phyloP scores from a whole-genome alignment of 2,113 vertebrate species.

The Thalassoma bifasciatum region DNA sequence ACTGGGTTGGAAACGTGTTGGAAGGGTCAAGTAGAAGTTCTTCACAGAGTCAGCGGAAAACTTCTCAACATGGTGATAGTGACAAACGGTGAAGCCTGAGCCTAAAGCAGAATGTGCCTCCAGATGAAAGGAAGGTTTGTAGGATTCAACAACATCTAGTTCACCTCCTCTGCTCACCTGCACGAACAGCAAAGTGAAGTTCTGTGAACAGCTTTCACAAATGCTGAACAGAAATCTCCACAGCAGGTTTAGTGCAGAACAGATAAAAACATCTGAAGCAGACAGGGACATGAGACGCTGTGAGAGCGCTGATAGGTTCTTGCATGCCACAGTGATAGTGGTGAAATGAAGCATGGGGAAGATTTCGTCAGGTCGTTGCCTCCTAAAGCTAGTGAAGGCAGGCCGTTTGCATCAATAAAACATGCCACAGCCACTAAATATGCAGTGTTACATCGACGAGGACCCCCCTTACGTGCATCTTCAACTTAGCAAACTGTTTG shows the following conservation, averaged over 20 bases:
- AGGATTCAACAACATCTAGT: conserved; percentile 5
- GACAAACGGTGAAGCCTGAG: conserved; percentile 9
- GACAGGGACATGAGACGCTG: conserved; percentile 13
- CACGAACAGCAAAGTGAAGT: conserved; percentile 5
- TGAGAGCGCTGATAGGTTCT: conserved; percentile 16
- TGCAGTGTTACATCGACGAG: conserved; percentile 57
- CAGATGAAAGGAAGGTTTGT: background rate
- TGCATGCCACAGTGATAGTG: conserved; percentile 36
- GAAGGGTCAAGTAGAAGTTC: conserved; percentile 85
- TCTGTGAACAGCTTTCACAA: conserved; percentile 1
- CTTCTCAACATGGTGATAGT: conserved; percentile 54
- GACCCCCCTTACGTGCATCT: conserved; percentile 53
- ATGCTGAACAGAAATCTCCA: background rate
- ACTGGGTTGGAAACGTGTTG: conserved; percentile 85
- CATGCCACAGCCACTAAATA: conserved; percentile 65
- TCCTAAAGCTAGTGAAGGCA: conserved; percentile 52
- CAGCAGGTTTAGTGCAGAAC: background rate
- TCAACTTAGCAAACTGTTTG: conserved; percentile 66
- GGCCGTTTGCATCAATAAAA: conserved; percentile 75
- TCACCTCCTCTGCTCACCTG: conserved; percentile 16
- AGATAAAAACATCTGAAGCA: conserved; percentile 10
- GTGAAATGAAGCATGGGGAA: conserved; percentile 63
- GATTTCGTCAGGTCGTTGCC: conserved; percentile 63
- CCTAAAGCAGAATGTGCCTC: conserved; percentile 9
- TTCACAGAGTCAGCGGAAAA: conserved; percentile 77